Evolutionary conservation across 2,113 vertebrate species (phyloP).

Genomic region (Scomber japonicus): DNA sequence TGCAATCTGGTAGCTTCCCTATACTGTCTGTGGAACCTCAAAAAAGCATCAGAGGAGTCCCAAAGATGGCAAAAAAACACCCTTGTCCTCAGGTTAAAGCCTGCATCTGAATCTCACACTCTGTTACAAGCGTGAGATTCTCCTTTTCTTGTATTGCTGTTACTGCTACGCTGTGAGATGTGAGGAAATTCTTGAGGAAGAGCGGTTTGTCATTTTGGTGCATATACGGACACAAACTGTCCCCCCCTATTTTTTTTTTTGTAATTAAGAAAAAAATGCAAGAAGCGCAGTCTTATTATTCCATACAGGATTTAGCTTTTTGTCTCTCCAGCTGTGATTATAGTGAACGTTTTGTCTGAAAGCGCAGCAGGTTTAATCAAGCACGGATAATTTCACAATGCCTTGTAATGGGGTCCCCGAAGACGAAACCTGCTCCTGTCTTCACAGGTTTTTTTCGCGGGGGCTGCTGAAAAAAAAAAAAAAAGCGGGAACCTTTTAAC

Average conservation of each 20-base stretch:
- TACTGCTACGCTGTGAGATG: slow-evolving; percentile 31
- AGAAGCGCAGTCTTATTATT: slow-evolving; percentile 43
- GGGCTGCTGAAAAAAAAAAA: slow-evolving; percentile 15
- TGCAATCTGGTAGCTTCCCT: slow-evolving; percentile 69
- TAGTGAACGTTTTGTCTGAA: slow-evolving; percentile 62
- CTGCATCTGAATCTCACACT: slow-evolving; percentile 61
- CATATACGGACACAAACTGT: background rate
- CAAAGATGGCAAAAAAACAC: slow-evolving; percentile 24
- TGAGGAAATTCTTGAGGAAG: slow-evolving; percentile 19
- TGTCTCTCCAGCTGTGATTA: slow-evolving; percentile 70
- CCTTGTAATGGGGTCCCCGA: slow-evolving; percentile 70
- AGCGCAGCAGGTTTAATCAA: slow-evolving; percentile 71
- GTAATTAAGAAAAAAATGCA: slow-evolving; percentile 44
- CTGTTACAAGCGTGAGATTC: slow-evolving; percentile 61
- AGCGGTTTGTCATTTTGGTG: slow-evolving; percentile 3
- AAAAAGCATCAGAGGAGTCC: slow-evolving; percentile 55
- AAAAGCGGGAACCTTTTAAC: slow-evolving; percentile 70
- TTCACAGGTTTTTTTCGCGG: slow-evolving; percentile 42
- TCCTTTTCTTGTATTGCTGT: slow-evolving; percentile 34
- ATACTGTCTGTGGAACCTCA: slow-evolving; percentile 56
- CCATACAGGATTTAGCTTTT: slow-evolving; percentile 45
- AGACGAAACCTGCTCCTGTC: slow-evolving; percentile 69
- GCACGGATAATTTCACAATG: slow-evolving; percentile 66
- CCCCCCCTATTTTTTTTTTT: slow-evolving; percentile 6
- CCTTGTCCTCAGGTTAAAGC: slow-evolving; percentile 62